Conservation (phyloP, 2,797 vertebrate species). For the Gymnothorax javanicus region DNA sequence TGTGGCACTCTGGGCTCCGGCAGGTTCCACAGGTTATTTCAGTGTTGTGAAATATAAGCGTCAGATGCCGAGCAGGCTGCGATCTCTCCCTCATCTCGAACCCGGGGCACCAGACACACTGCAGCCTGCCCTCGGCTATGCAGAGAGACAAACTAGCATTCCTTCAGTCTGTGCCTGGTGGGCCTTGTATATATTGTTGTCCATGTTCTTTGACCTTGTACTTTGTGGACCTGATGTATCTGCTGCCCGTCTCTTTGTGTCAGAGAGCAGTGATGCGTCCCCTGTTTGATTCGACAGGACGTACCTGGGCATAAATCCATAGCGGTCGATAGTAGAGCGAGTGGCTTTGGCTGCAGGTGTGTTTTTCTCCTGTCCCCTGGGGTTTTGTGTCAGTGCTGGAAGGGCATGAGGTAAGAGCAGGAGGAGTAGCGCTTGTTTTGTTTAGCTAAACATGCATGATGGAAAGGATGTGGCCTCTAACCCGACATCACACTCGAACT, state of each 20-base stretch:
- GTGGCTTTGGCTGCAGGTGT: not conserved
- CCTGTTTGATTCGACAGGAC: not conserved
- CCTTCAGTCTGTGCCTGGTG: not conserved
- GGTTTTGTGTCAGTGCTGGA: not conserved
- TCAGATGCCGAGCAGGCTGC: not conserved
- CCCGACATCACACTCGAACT: too few relatives aligned
- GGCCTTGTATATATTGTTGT: not conserved
- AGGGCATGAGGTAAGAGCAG: too few relatives aligned
- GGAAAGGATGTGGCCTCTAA: not conserved
- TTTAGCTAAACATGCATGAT: not conserved
- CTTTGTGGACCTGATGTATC: not conserved
- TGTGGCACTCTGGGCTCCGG: not conserved
- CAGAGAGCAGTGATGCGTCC: constrained; percentile 2
- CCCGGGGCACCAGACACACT: not conserved
- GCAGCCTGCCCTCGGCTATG: not conserved
- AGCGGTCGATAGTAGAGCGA: not conserved
- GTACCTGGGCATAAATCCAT: not conserved
- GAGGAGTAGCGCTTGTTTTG: not conserved
- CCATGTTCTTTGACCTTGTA: not conserved
- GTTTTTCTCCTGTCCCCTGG: not conserved
- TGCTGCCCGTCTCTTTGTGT: not conserved
- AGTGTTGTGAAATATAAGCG: not conserved
- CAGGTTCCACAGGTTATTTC: not conserved
- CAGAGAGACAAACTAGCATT: not conserved
- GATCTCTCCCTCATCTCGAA: not conserved